These are phyloP conservation scores for Drosophila sp. DNA, from an alignment of 1,140 invertebrate species.

Conservation along the genomic window DNA sequence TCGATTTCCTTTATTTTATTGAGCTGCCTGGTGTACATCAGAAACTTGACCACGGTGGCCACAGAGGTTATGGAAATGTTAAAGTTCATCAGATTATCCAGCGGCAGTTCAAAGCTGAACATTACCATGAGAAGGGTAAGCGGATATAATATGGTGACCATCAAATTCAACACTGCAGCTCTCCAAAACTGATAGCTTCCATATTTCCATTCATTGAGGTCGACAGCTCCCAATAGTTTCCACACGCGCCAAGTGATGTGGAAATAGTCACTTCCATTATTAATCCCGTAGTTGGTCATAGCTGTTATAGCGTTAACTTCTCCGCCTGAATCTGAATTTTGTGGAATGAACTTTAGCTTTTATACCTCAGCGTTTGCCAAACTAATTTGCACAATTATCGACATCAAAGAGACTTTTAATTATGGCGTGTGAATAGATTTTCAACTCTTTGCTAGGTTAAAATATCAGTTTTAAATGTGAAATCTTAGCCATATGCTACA, in stretches of 20 bases:
- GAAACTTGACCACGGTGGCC: conserved; percentile 47
- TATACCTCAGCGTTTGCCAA: conserved; percentile 8
- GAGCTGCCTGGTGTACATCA: conserved; percentile 44
- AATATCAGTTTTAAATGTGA: conserved; percentile 17
- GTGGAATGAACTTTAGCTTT: conserved; percentile 8
- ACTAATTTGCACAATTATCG: conserved; percentile 39
- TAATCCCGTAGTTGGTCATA: neutral
- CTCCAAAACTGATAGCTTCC: conserved; percentile 15
- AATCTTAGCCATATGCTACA: conserved; percentile 18
- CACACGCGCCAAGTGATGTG: conserved; percentile 26
- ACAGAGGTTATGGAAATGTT: conserved; percentile 44
- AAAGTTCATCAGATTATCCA: conserved; percentile 64
- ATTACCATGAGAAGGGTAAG: conserved; percentile 22
- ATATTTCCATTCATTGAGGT: conserved; percentile 30
- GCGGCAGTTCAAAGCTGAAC: conserved; percentile 34
- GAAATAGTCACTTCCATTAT: conserved; percentile 36
- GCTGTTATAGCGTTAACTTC: neutral
- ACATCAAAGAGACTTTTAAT: conserved; percentile 33
- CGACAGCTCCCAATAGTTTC: conserved; percentile 39
- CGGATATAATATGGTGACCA: conserved; percentile 37
- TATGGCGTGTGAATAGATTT: neutral
- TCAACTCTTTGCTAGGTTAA: neutral
- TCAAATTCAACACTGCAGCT: conserved; percentile 24
- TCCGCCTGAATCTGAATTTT: neutral
- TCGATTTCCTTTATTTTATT: conserved; percentile 32